phyloP scores from a whole-genome alignment of 1,140 invertebrate genomes.

The Acromyrmex heyeri region DNA sequence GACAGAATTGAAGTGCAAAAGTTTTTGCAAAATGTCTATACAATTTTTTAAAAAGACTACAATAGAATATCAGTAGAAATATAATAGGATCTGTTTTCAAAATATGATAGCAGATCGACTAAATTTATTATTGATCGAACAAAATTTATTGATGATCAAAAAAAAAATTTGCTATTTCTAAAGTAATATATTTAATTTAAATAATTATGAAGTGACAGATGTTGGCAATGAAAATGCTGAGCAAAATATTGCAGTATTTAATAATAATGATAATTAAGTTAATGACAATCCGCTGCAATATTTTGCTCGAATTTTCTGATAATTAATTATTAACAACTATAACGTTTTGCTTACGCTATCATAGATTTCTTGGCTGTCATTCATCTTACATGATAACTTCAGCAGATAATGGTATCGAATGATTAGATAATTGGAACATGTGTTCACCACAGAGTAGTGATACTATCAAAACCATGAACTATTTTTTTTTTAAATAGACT shows the following conservation, averaged over 20 bases:
- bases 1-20: too few relatives aligned
- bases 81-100: not conserved
- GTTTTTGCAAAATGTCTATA: not conserved
- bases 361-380: not conserved
- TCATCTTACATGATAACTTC: constrained; percentile 14
- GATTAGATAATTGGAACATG: constrained; percentile 21
- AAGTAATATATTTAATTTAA: not conserved
- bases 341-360: not conserved
- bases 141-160: not conserved
- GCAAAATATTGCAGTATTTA: too few relatives aligned
- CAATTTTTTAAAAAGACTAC: not conserved
- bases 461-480: constrained; percentile 23
- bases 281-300: not conserved
- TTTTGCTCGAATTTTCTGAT: not conserved
- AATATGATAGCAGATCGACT: not conserved
- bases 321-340: not conserved
- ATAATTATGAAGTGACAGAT: not conserved
- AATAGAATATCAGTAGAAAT: not conserved
- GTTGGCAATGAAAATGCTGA: too few relatives aligned
- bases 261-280: not conserved
- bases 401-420: constrained; percentile 25
- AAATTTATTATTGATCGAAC: too few relatives aligned
- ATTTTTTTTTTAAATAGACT: constrained; percentile 27
- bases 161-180: not conserved
- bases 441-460: not conserved